A percentile compares a stretch with the other conserved stretches of the same genome.
Evolutionary conservation across 2,888 invertebrate genomes (phyloP).

Genomic region (Nemoura dubitans): DNA sequence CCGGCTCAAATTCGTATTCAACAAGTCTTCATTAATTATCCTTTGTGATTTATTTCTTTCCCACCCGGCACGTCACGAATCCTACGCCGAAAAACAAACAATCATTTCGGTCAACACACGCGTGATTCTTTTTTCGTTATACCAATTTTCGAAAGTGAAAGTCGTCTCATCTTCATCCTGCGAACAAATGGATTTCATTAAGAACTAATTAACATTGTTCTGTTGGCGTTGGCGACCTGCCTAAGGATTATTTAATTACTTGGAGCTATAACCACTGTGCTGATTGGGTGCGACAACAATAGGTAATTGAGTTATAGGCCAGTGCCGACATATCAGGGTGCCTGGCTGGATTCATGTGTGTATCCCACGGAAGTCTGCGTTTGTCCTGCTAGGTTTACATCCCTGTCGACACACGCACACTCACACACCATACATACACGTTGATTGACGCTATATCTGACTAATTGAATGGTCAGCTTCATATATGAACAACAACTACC

Average conservation of each 20-base stretch:
- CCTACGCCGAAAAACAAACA: background rate
- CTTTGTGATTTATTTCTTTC: constrained; percentile 18
- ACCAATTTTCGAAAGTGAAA: constrained; percentile 25
- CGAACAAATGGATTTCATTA: constrained; percentile 3
- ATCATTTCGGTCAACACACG: background rate
- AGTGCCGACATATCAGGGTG: background rate
- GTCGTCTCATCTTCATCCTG: background rate
- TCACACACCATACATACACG: too few relatives aligned
- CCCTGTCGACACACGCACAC: background rate
- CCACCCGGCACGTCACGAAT: constrained; percentile 21
- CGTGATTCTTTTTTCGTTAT: background rate
- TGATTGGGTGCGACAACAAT: constrained; percentile 29
- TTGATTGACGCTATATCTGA: background rate
- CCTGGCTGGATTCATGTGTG: background rate
- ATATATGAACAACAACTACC: constrained; percentile 12
- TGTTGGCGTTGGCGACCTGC: background rate
- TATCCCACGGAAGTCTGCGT: background rate
- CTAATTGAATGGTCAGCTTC: constrained; percentile 12
- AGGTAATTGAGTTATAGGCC: constrained; percentile 25
- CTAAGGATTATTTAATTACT: constrained; percentile 29
- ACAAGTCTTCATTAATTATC: constrained; percentile 31
- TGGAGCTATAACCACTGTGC: constrained; percentile 17
- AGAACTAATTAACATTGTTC: constrained; percentile 33
- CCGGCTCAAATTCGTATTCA: background rate
- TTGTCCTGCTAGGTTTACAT: background rate